These are phyloP conservation scores for Psilopogon haemacephalus DNA, from an alignment of 2,113 vertebrate species.

Conservation along the genomic window DNA sequence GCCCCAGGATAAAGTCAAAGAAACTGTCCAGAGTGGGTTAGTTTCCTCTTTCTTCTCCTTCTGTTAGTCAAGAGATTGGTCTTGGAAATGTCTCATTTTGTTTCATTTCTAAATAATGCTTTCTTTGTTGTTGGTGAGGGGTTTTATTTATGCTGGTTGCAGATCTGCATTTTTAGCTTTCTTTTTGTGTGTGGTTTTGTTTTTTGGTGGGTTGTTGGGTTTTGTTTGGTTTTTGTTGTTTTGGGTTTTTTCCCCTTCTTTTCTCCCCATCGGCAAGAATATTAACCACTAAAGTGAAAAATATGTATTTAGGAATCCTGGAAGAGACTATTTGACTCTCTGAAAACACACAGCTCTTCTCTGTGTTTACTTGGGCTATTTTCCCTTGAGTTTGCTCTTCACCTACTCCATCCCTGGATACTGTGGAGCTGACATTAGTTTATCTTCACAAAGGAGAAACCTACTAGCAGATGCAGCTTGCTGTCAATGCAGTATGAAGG, in stretches of 20 bases:
- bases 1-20: conserved; percentile 23
- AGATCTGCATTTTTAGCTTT: neutral
- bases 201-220: no score
- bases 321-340: neutral
- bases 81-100: conserved; percentile 8
- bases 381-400: neutral
- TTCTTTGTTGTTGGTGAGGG: neutral
- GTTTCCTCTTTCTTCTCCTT: conserved; percentile 20
- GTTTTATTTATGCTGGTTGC: neutral
- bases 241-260: neutral
- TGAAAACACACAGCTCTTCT: neutral
- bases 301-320: neutral
- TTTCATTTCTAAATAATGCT: conserved; percentile 42
- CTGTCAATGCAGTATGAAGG: neutral
- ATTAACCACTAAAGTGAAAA: neutral
- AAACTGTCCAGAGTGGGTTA: neutral
- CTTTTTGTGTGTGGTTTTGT: no score
- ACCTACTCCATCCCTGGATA: neutral
- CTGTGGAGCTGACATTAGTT: neutral
- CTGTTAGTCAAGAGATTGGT: neutral
- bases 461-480: neutral
- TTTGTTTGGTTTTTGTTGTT: no score
- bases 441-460: neutral
- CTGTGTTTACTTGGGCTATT: neutral
- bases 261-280: neutral